Percentiles rank a stretch among this genome's conserved stretches.
Conservation (phyloP, 2,113 vertebrate genomes). For the Isurus oxyrinchus region DNA sequence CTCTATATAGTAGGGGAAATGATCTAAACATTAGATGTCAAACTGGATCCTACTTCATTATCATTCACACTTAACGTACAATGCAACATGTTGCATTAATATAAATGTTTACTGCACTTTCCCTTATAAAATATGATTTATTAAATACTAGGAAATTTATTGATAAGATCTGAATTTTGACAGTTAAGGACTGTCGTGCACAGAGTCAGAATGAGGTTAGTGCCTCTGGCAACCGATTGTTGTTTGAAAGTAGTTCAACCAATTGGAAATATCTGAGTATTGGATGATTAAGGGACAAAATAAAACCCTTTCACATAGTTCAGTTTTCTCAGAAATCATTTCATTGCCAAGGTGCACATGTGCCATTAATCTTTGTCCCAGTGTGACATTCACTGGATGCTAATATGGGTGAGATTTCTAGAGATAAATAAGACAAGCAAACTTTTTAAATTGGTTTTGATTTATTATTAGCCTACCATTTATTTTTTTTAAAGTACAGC, state of each 20-base stretch:
- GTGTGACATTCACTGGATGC: not conserved
- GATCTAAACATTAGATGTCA: not conserved
- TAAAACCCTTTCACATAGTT: not conserved
- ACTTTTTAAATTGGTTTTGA: conserved; percentile 12
- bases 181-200: not conserved
- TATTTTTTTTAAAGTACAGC: not conserved
- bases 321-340: not conserved
- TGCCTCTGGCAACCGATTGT: conserved; percentile 22
- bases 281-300: conserved; percentile 6
- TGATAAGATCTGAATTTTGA: conserved; percentile 10
- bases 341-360: conserved; percentile 10
- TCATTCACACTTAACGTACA: not conserved
- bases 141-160: not conserved
- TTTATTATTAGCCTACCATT: conserved; percentile 19
- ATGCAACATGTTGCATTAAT: not conserved
- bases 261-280: conserved; percentile 5
- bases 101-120: not conserved
- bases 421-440: conserved; percentile 28
- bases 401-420: conserved; percentile 3
- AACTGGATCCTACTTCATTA: not conserved
- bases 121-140: not conserved
- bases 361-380: not conserved
- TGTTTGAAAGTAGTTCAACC: conserved; percentile 9
- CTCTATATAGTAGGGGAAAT: not conserved
- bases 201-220: not conserved